Conservation (phyloP, 2,797 vertebrate species). For the Poeciliopsis presidionis region DNA sequence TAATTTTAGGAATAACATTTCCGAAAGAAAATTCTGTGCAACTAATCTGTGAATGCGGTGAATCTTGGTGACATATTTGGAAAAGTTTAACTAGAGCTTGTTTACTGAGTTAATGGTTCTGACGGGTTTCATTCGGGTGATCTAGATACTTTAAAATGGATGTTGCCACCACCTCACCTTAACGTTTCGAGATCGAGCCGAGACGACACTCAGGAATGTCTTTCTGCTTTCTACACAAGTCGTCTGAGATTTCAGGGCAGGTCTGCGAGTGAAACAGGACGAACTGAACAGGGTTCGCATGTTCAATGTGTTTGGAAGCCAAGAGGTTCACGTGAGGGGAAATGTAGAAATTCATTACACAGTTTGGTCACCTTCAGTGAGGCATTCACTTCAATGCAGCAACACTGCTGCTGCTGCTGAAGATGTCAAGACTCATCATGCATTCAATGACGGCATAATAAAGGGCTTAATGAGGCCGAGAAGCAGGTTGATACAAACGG, state of each 20-base stretch:
- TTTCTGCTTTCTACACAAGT: constrained; percentile 53
- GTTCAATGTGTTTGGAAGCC: constrained; percentile 32
- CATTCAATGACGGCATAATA: constrained; percentile 56
- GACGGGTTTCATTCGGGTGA: constrained; percentile 13
- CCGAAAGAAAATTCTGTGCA: constrained; percentile 26
- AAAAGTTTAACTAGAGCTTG: constrained; percentile 25
- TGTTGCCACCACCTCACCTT: constrained; percentile 25
- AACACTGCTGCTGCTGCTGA: constrained; percentile 57
- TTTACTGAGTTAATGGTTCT: constrained; percentile 10
- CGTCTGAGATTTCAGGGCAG: constrained; percentile 23
- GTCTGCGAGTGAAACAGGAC: constrained; percentile 6
- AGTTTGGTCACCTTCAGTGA: constrained; percentile 66
- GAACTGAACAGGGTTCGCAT: constrained; percentile 29
- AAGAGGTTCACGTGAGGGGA: constrained; percentile 18
- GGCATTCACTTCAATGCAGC: constrained; percentile 60
- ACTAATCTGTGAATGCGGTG: constrained; percentile 38
- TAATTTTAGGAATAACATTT: constrained; percentile 18
- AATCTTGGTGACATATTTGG: neutral
- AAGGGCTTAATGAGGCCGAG: constrained; percentile 49
- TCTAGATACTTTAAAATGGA: neutral
- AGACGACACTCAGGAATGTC: constrained; percentile 74
- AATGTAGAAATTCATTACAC: constrained; percentile 34
- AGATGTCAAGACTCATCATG: constrained; percentile 50
- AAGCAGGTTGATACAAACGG: constrained; percentile 52
- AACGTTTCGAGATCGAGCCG: constrained; percentile 24